These are phyloP conservation scores for Drosophila pruinosa DNA, from an alignment of 1,140 invertebrate genomes.

Conservation along the genomic window DNA sequence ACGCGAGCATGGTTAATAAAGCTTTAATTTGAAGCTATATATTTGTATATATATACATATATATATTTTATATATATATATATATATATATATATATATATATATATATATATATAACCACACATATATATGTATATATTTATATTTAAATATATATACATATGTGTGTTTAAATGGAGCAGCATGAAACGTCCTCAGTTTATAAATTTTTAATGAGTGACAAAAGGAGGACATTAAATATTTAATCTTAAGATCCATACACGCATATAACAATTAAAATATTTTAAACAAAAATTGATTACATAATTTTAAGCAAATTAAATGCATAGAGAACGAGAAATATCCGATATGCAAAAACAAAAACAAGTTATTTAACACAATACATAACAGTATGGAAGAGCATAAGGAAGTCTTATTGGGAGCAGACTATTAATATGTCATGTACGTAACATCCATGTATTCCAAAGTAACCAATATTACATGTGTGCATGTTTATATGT, in stretches of 20 bases:
- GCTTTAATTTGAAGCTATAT: conserved; percentile 83
- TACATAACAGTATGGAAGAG: conserved; percentile 36
- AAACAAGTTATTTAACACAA: conserved; percentile 23
- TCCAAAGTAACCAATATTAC: too few relatives aligned
- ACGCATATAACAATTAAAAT: conserved; percentile 53
- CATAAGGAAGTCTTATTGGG: conserved; percentile 8
- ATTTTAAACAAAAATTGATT: conserved; percentile 62
- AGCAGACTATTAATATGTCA: conserved; percentile 17
- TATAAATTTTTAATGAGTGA: conserved; percentile 80
- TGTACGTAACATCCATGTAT: conserved; percentile 2
- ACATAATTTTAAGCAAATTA: conserved; percentile 44
- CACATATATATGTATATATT: conserved; percentile 32
- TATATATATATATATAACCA: conserved; percentile 14
- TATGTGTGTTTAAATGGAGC: conserved; percentile 39
- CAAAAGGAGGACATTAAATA: conserved; percentile 42
- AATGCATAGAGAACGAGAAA: conserved; percentile 7
- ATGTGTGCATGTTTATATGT: conserved; percentile 7
- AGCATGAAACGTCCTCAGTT: conserved; percentile 69
- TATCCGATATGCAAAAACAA: conserved; percentile 4
- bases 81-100: conserved; percentile 18
- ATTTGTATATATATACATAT: conserved; percentile 62
- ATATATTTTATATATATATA: conserved; percentile 40
- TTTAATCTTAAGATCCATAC: conserved; percentile 59
- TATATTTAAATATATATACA: conserved; percentile 29
- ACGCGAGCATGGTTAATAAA: conserved; percentile 83